A percentile compares a stretch with the other conserved stretches of the same genome.
Evolutionary conservation across 2,888 invertebrate species (phyloP).

Genomic region (Coronaproctus castanopsis): DNA sequence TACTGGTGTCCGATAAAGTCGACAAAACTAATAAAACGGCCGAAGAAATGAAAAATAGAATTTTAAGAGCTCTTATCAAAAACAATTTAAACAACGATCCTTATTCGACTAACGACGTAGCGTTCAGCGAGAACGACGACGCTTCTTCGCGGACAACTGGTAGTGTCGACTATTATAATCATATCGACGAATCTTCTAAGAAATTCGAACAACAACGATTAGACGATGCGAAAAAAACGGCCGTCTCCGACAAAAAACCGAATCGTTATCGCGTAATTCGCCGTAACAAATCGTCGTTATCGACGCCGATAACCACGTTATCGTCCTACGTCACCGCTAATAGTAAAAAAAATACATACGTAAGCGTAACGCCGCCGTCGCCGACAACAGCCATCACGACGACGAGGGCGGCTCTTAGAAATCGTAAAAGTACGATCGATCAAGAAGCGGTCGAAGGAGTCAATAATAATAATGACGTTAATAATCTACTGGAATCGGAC

Average conservation of each 20-base stretch:
- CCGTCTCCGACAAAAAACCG: not conserved
- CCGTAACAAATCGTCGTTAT: not conserved
- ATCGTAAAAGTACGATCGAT: conserved; percentile 7
- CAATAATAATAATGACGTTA: conserved; percentile 8
- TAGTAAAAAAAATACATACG: no score
- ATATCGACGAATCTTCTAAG: no score
- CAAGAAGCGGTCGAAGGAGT: conserved; percentile 10
- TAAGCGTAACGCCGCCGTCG: not conserved
- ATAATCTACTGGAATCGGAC: conserved; percentile 34
- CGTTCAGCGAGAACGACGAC: not conserved
- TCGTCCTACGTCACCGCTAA: not conserved
- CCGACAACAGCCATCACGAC: conserved; percentile 8
- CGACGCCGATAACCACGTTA: not conserved
- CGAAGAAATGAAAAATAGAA: conserved; percentile 44
- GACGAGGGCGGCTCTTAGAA: conserved; percentile 8
- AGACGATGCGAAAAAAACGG: not conserved
- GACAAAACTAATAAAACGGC: conserved; percentile 43
- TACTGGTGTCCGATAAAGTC: conserved; percentile 50
- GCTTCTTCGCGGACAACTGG: not conserved
- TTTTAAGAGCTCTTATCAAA: conserved; percentile 45
- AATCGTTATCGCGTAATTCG: not conserved
- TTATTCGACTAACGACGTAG: not conserved
- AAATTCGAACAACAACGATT: no score
- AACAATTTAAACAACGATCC: conserved; percentile 18
- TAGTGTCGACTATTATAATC: no score